Percentiles rank a stretch among this genome's conserved stretches.
Conservation (phyloP, 2,797 vertebrate species). For the Hydrolagus colliei region DNA sequence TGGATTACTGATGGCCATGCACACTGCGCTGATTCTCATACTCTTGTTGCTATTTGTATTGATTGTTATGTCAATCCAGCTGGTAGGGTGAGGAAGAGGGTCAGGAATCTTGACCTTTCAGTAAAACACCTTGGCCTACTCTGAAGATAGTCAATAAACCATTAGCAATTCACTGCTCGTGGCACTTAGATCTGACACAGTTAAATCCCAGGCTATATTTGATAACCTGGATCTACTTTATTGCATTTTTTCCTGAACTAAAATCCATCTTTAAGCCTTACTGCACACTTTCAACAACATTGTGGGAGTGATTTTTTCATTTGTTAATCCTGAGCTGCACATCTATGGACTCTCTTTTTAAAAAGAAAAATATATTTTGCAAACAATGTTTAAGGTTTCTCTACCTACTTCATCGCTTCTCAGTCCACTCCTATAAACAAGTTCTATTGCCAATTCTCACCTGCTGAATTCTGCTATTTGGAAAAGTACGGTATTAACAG, state of each 20-base stretch:
- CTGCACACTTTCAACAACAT: not conserved
- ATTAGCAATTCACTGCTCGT: not conserved
- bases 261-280: not conserved
- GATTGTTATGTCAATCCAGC: not conserved
- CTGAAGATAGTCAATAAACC: conserved; percentile 1
- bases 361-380: no score
- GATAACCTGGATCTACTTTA: not conserved
- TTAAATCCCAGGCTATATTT: not conserved
- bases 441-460: no score
- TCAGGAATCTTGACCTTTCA: not conserved
- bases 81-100: not conserved
- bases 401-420: no score
- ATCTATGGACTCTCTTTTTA: no score
- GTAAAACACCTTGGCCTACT: not conserved
- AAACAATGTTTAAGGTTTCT: no score
- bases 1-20: not conserved
- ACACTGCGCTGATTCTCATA: not conserved
- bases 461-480: no score
- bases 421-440: no score
- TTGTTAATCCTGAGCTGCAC: no score
- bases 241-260: not conserved
- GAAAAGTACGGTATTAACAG: no score
- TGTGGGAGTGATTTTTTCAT: no score
- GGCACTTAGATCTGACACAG: not conserved
- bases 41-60: not conserved